Conservation (phyloP, 2,888 invertebrate species). For the Crepidodera aurea region DNA sequence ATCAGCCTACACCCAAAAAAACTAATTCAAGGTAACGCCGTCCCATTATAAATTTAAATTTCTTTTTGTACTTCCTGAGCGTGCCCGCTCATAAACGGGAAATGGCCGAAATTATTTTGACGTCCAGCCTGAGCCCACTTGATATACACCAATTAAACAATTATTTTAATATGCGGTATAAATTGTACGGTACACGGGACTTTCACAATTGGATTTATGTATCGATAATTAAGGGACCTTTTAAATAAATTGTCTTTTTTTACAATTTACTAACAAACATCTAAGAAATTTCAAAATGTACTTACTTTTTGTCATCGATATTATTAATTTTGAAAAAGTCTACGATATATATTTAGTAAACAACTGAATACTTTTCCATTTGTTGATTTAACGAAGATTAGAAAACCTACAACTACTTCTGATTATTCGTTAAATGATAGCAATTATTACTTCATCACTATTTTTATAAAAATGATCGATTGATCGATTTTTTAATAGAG, state of each 20-base stretch:
- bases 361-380: no score
- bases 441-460: not conserved
- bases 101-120: constrained; percentile 24
- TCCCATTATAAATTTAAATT: constrained; percentile 21
- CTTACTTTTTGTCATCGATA: no score
- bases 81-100: constrained; percentile 17
- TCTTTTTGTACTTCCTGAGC: constrained; percentile 17
- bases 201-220: not conserved
- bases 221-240: no score
- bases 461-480: not conserved
- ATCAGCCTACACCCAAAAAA: not conserved
- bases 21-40: constrained; percentile 6
- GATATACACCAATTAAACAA: constrained; percentile 14
- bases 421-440: no score
- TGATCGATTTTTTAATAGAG: no score
- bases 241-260: no score
- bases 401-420: no score
- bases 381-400: no score
- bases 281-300: no score
- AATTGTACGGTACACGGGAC: not conserved
- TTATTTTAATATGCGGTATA: not conserved
- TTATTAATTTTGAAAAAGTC: no score
- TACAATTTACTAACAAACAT: no score
- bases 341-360: no score
- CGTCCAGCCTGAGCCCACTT: constrained; percentile 5